Conservation (phyloP, 2,888 invertebrate genomes). For the Amblyjoppa fuscipennis region DNA sequence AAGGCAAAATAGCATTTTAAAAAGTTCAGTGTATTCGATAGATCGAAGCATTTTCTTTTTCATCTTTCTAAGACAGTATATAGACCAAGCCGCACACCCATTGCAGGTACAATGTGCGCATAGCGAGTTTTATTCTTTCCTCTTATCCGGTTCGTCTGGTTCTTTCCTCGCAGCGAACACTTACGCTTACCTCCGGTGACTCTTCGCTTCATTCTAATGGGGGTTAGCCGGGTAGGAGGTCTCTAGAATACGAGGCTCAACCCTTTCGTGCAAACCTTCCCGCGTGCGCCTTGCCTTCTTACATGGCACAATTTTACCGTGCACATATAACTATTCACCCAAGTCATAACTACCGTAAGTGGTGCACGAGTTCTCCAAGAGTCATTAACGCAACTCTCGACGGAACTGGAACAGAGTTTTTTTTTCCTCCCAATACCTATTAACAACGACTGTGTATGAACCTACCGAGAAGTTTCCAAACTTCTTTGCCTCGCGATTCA, state of each 20-base stretch:
- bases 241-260: slow-evolving; percentile 35
- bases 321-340: background rate
- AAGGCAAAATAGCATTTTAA: background rate
- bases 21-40: background rate
- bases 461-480: slow-evolving; percentile 34
- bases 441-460: background rate
- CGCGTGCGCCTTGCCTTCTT: slow-evolving; percentile 23
- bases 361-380: slow-evolving; percentile 32
- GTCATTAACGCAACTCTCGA: slow-evolving; percentile 38
- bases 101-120: background rate
- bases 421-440: slow-evolving; percentile 37
- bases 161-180: slow-evolving; percentile 24
- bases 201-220: slow-evolving; percentile 34
- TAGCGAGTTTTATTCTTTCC: slow-evolving; percentile 21
- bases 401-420: slow-evolving; percentile 40
- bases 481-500: slow-evolving; percentile 31
- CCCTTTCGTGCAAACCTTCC: slow-evolving; percentile 27
- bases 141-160: slow-evolving; percentile 19
- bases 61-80: background rate
- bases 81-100: background rate
- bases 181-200: slow-evolving; percentile 26
- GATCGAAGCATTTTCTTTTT: background rate
- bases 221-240: slow-evolving; percentile 49
- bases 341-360: slow-evolving; percentile 35
- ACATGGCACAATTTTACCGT: background rate